phyloP scores from a whole-genome alignment of 2,888 invertebrate species.

The Ligdia adustata region DNA sequence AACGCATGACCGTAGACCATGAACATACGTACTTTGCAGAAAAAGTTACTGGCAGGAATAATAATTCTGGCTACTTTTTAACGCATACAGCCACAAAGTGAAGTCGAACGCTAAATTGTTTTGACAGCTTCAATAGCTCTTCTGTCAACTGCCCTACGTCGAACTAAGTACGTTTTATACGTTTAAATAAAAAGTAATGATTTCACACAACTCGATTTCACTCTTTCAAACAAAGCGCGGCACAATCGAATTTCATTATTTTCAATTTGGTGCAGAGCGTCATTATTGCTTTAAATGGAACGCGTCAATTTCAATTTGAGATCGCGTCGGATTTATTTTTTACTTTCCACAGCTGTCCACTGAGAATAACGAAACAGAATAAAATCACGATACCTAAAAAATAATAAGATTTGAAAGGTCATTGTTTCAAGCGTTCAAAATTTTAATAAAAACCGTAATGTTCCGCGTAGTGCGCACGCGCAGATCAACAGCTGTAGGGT shows the following conservation, averaged over 20 bases:
- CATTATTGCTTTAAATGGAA: constrained; percentile 79
- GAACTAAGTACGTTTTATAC: constrained; percentile 1
- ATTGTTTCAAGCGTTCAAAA: constrained; percentile 50
- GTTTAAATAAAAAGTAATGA: constrained; percentile 1
- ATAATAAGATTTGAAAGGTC: constrained; percentile 35
- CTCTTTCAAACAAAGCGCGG: constrained; percentile 43
- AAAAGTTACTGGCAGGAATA: neutral
- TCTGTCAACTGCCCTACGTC: constrained; percentile 3
- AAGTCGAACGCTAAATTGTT: constrained; percentile 4
- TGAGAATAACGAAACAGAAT: constrained; percentile 52
- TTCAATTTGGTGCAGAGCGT: constrained; percentile 65
- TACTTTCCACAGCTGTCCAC: constrained; percentile 58
- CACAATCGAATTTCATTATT: constrained; percentile 74
- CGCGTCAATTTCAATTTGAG: constrained; percentile 79
- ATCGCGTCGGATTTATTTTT: constrained; percentile 65
- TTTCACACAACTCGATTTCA: constrained; percentile 41
- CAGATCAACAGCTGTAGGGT: constrained; percentile 61
- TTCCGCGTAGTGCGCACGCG: constrained; percentile 67
- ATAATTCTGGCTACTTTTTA: neutral
- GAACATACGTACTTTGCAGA: constrained; percentile 24
- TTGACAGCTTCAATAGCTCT: constrained; percentile 12
- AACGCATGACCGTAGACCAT: constrained; percentile 27
- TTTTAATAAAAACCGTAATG: constrained; percentile 81
- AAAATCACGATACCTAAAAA: constrained; percentile 30
- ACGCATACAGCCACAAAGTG: neutral